Evolutionary conservation across 2,113 vertebrate species (phyloP), one percentile per base, ranked within the genome.

Genomic region (Eurypyga helias): DNA sequence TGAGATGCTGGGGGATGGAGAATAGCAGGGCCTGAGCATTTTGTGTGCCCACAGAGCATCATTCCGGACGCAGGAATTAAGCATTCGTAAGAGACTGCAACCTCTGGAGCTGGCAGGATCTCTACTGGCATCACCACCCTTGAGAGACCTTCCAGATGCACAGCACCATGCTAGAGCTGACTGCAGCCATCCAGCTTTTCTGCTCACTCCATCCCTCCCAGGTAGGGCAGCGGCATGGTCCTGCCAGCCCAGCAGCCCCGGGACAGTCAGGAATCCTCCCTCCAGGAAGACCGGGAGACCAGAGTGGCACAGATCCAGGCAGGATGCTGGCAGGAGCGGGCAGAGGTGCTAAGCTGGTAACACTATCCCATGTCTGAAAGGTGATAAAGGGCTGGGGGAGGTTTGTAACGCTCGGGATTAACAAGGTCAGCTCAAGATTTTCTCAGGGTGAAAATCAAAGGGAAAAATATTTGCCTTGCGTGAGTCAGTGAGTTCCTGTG

Each of bases 371-470:
- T 1, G 0, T n/a, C 85, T 13, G 66, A 93, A 87, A 91, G 36
- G 17, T 9, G 82, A 93, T 83, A 88, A 94, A 83, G 92, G 78
- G n/a, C 29, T 3, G 51, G 67, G 82, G 54, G 43, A 82, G 71
- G 77, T 75, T 95, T 55, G 95, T 34, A 51, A 64, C 7, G 5
- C 6, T 2, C 11, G 9, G 88, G 90, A 93, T 96, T 94, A 90
- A 61, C 96, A 93, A 94, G 92, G 93, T 90, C 92, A 64, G 86
- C 83, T 57, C 10, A 1, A 89, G 92, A 88, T 81, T 93, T 96
- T 89, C 92, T 87, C 92, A 89, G 97, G 94, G 83, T 96, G 94
- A 96, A 90, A 97, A 95, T 93, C 96, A 95, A 89, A 87, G 90
- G 80, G 83, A 49, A 89, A 94, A 95, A 92, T 95, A 94, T 95